Base-by-base conservation (phyloP, 2,888 invertebrate species). In the Epistrophella euchroma region DNA sequence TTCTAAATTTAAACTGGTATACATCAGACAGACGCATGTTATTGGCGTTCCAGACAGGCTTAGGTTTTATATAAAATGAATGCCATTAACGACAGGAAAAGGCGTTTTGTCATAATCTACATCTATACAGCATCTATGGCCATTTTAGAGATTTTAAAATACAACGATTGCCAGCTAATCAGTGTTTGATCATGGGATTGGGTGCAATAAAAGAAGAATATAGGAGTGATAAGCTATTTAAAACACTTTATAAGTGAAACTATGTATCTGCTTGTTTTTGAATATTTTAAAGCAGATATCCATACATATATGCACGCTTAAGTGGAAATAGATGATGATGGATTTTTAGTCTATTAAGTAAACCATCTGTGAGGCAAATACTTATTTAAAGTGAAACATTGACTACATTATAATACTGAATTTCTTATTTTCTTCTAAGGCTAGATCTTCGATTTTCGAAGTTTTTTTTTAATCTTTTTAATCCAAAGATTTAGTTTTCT, bases 51-150 rank as follows among this genome's bases (percentile, higher is more conserved):
- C 64, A 58, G 74, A 71, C 77, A 11, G 74, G 82, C 73, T 86
- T 86, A 86, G 60, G 50, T 74, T 74, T 47, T 73, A 82, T 73
- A 82, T 78, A 35, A 86, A 77, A 77, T 81, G 81, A 82, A 86
- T 74, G 45, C 74, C 74, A 82, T 82, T 86, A 82, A 74, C 56
- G 74, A 25, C 25, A 66, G 60, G 62, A 37, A 66, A 64, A 82
- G 85, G 77, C 86, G 82, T 82, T 82, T 71, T 78, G 77, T 82
- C 71, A 86, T 82, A 86, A 86, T 86, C 76, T 77, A 28, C 25
- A n/a, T n/a, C n/a, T 45, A 15, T 22, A 17, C 55, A 40, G 28
- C 62, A 55, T 74, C 74, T 66, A 66, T 52, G 55, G 73, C 45
- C 70, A 71, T 82, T 86, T 86, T 50, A 82, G 43, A 68, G 58